Evolutionary conservation across 2,797 vertebrate genomes (phyloP).

Genomic region (Chaunax sp.): DNA sequence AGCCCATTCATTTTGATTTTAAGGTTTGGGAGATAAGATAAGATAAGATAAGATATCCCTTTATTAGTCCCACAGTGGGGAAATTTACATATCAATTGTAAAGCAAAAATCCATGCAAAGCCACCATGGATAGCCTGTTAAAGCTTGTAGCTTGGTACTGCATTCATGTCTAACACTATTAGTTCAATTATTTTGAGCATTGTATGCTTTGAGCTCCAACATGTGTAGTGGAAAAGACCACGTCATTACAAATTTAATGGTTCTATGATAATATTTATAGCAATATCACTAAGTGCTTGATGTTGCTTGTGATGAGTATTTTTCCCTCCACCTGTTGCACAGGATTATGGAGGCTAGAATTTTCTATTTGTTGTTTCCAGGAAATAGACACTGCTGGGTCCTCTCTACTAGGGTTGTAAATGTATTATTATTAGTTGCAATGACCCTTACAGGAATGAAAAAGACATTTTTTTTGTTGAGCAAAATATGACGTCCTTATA

Average conservation of each 20-base stretch:
- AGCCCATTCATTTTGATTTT: slow-evolving; percentile 30
- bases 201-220: slow-evolving; percentile 27
- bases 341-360: background rate
- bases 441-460: no score
- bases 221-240: slow-evolving; percentile 8
- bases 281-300: background rate
- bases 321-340: slow-evolving; percentile 1
- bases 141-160: slow-evolving; percentile 16
- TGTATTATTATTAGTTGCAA: no score
- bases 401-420: background rate
- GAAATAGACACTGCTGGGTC: background rate
- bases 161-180: slow-evolving; percentile 48
- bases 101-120: slow-evolving; percentile 48
- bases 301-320: background rate
- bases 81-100: no score
- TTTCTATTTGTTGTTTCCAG: background rate
- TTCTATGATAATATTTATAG: slow-evolving; percentile 15
- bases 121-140: slow-evolving; percentile 17
- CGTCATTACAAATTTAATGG: slow-evolving; percentile 26
- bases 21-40: slow-evolving; percentile 40
- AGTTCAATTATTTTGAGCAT: slow-evolving; percentile 18
- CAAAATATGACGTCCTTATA: no score
- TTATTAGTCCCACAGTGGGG: no score
- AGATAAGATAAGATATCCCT: no score
- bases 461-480: no score